Percentiles rank a stretch among this genome's conserved stretches.
These are phyloP conservation scores for Leistus spinibarbis DNA, from an alignment of 2,888 invertebrate species.

Conservation along the genomic window DNA sequence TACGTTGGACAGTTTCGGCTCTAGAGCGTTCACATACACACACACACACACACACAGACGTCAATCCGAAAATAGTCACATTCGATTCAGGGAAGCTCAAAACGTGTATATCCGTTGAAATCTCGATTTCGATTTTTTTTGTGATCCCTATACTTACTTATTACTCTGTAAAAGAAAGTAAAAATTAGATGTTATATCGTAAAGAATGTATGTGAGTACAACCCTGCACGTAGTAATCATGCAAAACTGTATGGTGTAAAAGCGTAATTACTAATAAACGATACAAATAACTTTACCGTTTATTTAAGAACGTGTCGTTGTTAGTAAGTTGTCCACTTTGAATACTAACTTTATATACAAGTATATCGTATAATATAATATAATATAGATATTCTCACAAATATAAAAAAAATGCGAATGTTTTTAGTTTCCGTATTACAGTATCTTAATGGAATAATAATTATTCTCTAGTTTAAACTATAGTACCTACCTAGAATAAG, in stretches of 20 bases:
- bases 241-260: background rate
- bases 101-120: no score
- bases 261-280: background rate
- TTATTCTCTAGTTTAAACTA: constrained; percentile 10
- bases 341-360: background rate
- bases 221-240: background rate
- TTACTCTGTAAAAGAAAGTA: background rate
- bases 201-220: background rate
- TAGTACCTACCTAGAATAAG: no score
- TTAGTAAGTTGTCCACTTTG: background rate
- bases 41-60: no score
- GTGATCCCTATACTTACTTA: background rate
- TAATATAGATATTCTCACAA: constrained; percentile 16
- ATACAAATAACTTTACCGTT: background rate
- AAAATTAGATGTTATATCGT: background rate
- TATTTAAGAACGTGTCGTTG: background rate
- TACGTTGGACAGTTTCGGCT: no score
- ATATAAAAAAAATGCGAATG: constrained; percentile 4
- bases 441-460: constrained; percentile 29
- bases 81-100: no score
- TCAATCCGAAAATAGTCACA: no score
- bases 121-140: background rate
- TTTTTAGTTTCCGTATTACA: constrained; percentile 27
- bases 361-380: no score
- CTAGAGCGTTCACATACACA: no score